Base-by-base conservation (phyloP, 2,888 invertebrate genomes). In the Scaptomyza caliginosa region DNA sequence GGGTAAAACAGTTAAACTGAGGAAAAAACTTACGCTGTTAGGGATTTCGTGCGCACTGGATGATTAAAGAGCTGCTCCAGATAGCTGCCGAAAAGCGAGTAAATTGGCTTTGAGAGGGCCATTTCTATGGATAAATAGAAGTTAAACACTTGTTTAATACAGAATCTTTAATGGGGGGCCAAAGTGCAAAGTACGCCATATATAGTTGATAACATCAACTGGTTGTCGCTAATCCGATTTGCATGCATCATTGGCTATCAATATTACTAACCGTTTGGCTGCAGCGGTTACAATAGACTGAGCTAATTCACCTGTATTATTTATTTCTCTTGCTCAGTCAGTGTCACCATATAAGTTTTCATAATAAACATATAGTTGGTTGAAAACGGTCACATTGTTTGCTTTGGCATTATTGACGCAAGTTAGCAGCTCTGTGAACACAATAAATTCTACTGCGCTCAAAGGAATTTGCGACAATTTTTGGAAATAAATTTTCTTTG, bases 21-120 rank as follows among this genome's bases (percentile, higher is more conserved):
- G n/a, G n/a, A 21, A 38, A 4, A 4, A 16, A 48, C 66, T 92
- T 92, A 96, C 96, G 96, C 95, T 60, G 95, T 96, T 51, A 96
- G 91, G 32, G 96, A 94, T 92, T 96, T 96, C 1, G 96, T 96
- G 89, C 93, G 94, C 52, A 96, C 92, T 0, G 96, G 96, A 91
- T 95, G 93, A 66, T 93, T 93, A 89, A 95, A 96, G 46, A 96
- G 92, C 88, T 95, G 95, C 79, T 94, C 94, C 86, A 96, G 93
- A 91, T 96, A 96, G 36, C 93, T 93, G 48, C 94, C 93, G 28
- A 95, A 85, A 51, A 95, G 92, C 79, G 93, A 93, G 90, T 95
- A 94, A 55, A 96, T 88, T 8, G 96, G 95, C 91, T 95, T 96
- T 0, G 91, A 91, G 13, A 91, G 69, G n/a, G 90, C 79, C 91